These are phyloP conservation scores for Geococcyx californianus DNA, from an alignment of 2,113 vertebrate genomes.

Conservation along the genomic window DNA sequence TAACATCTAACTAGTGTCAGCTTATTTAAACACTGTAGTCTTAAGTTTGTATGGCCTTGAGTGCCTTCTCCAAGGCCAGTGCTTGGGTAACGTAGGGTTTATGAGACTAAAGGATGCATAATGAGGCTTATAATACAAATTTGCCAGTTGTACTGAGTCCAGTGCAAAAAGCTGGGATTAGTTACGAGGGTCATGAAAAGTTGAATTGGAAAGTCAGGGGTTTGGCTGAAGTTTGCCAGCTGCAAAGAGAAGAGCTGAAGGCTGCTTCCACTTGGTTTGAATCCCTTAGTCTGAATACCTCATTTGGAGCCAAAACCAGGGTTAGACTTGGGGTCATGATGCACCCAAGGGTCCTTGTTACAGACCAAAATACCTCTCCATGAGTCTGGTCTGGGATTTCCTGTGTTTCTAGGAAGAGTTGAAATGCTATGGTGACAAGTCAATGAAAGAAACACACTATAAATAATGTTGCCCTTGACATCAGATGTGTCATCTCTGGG, in stretches of 20 bases:
- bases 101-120: not conserved
- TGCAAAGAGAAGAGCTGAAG: not conserved
- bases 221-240: not conserved
- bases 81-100: slow-evolving; percentile 1
- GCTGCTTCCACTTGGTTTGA: not conserved
- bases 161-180: slow-evolving; percentile 15
- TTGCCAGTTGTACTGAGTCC: slow-evolving; percentile 35
- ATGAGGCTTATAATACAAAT: not conserved
- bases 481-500: not conserved
- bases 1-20: slow-evolving; percentile 9
- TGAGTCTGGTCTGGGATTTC: not conserved
- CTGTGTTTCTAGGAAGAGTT: not conserved
- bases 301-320: not conserved
- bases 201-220: not conserved
- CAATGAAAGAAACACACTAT: not conserved
- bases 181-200: slow-evolving; percentile 14
- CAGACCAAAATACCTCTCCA: not conserved
- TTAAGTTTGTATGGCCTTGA: not conserved
- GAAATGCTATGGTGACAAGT: not conserved
- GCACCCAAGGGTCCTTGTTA: not conserved
- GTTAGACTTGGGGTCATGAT: not conserved
- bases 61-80: not conserved
- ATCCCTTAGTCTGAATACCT: not conserved
- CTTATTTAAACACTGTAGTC: not conserved
- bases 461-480: not conserved